Base-by-base conservation (phyloP, 1,140 invertebrate genomes). In the Samia ricini region DNA sequence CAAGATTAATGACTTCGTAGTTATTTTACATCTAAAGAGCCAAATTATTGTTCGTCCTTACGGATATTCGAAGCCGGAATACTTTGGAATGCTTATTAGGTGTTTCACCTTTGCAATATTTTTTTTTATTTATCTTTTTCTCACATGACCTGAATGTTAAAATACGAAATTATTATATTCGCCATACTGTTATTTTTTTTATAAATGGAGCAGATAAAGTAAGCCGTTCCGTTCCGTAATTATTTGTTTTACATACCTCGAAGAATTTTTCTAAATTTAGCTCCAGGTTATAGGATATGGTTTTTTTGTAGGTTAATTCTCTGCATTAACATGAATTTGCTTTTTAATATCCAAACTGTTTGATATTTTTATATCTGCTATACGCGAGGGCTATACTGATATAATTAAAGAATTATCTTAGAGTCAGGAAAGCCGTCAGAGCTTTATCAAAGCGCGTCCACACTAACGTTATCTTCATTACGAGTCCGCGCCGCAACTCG, bases 381-480 rank as follows among this genome's bases (percentile, higher is more conserved):
- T 71, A 68, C 73, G 62, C 63, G 66, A 68, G 42, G 63, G 63
- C 26, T 77, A 79, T 85, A 88, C 85, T 83, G 74, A 55, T 71
- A 78, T 85, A 88, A 88, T 88, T 85, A 85, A 83, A 80, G 74
- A 60, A 64, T 88, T 85, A 85, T 85, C 83, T 66, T 64, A 48
- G 56, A 69, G 64, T 72, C 71, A 76, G 79, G 79, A 81, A 77
- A 63, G 82, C 76, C 82, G 85, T 88, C 85, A 86, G 69, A 68
- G 72, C 66, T 83, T 88, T 86, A 88, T 88, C 83, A 74, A 54
- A 48, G 23, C 49, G 70, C 77, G 77, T 83, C 80, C 71, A 77
- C 71, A 58, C 71, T 61, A 67, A 59, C 81, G 78, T 86, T 88
- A 88, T 86, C 85, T 88, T 86, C 83, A 86, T 88, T 88, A 86